These are phyloP conservation scores for Tyria jacobaeae DNA, from an alignment of 2,888 invertebrate genomes.

Conservation along the genomic window DNA sequence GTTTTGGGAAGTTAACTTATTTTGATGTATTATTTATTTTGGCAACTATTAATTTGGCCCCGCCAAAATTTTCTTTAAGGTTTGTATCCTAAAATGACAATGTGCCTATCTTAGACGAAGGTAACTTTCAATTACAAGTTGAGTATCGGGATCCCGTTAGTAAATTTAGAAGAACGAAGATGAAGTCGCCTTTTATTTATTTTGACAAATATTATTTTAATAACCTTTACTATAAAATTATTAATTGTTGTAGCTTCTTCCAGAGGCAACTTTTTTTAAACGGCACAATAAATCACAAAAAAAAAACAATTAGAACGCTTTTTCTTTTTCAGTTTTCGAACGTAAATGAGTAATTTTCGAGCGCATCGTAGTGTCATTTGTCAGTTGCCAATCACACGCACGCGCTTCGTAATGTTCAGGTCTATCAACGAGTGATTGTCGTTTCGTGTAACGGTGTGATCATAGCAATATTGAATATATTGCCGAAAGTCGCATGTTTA, in stretches of 20 bases:
- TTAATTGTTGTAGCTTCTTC: constrained; percentile 50
- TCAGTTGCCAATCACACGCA: constrained; percentile 39
- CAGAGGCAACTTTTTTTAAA: constrained; percentile 53
- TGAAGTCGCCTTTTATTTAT: constrained; percentile 20
- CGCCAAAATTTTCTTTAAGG: too few species aligned
- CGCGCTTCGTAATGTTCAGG: constrained; percentile 42
- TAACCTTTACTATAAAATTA: constrained; percentile 42
- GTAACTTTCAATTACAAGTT: neutral
- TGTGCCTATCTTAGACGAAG: neutral
- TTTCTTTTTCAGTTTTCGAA: constrained; percentile 26
- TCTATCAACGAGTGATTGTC: constrained; percentile 40
- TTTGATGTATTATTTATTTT: too few species aligned
- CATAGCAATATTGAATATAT: constrained; percentile 19
- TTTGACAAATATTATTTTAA: constrained; percentile 40
- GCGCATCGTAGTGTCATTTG: constrained; percentile 28
- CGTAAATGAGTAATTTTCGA: constrained; percentile 42
- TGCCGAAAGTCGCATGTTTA: constrained; percentile 37
- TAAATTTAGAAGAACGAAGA: neutral
- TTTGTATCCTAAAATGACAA: neutral
- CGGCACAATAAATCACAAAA: constrained; percentile 44
- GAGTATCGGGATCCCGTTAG: neutral
- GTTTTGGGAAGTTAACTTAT: too few species aligned
- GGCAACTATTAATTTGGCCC: too few species aligned
- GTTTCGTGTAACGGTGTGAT: constrained; percentile 31
- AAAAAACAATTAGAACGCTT: too few species aligned